Evolutionary conservation across 2,888 invertebrate species (phyloP), one percentile per base, ranked within the genome.

Genomic region (Xiphydria camelus): DNA sequence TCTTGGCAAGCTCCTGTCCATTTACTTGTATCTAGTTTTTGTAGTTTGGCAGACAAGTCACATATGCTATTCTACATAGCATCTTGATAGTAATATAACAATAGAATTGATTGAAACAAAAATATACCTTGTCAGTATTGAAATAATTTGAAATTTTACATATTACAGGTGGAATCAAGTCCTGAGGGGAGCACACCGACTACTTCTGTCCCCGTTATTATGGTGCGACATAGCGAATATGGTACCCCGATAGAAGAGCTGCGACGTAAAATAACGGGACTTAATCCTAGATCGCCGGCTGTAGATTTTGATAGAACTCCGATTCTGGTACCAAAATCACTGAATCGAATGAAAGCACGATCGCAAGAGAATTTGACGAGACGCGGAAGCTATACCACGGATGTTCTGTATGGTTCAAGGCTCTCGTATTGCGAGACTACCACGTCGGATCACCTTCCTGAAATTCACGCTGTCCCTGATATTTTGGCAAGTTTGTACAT

Each of bases 211-310:
- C 29, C 29, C 15, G 12, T 4, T 6, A 29, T 29, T 14, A 29
- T 3, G 6, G 14, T 10, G 5, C 12, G 9, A 7, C 5, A 4
- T 12, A 12, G 29, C 2, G n/a, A n/a, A n/a, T n/a, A n/a, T n/a
- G 12, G 5, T 29, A 29, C 29, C 15, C 29, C 29, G 5, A 29
- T 7, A 12, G 12, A 29, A 12, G 29, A 29, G 15, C 9, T 12
- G 22, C 49, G 55, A 12, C 45, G 50, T 3, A 46, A 49, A 6
- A 22, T 51, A 14, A 41, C 60, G 4, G 57, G 52, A 14, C 20
- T 60, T 2, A 73, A 73, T 49, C 73, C 73, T 4, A 57, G 73
- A 53, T 73, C 73, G 6, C 73, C 73, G n/a, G 64, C 70, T 2
- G 54, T 49, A n/a, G 58, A 66, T 37, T 72, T 73, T 34, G 60